phyloP scores from a whole-genome alignment of 1,140 invertebrate species.

The Aphelenchoides besseyi region DNA sequence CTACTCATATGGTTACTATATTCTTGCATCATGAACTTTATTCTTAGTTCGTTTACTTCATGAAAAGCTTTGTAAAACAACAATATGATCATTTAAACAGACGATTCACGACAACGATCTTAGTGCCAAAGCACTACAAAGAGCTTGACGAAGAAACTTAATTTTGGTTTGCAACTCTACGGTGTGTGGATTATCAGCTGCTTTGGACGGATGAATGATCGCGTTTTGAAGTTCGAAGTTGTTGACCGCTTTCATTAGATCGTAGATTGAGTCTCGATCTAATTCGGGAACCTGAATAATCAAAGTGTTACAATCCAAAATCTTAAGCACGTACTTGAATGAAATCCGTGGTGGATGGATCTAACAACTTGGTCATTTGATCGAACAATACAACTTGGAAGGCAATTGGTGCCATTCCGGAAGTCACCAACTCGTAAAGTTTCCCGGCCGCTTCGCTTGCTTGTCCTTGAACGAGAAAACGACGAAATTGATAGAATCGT shows the following conservation, averaged over 20 bases:
- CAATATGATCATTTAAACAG: too few relatives aligned
- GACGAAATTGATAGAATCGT: constrained; percentile 31
- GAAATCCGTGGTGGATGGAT: constrained; percentile 10
- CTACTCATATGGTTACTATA: too few relatives aligned
- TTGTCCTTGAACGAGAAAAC: constrained; percentile 7
- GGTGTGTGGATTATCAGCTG: not conserved
- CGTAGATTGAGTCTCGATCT: constrained; percentile 10
- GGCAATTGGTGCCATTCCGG: constrained; percentile 8
- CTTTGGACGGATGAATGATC: constrained; percentile 1
- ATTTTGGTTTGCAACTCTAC: constrained; percentile 9
- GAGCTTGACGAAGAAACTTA: not conserved
- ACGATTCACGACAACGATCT: constrained; percentile 7
- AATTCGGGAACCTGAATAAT: constrained; percentile 13
- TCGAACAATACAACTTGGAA: constrained; percentile 23
- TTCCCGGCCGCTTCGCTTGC: constrained; percentile 3
- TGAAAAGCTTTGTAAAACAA: too few relatives aligned
- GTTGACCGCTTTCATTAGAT: constrained; percentile 20
- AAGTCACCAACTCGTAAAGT: constrained; percentile 10
- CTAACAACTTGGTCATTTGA: constrained; percentile 19
- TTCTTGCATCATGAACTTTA: too few relatives aligned
- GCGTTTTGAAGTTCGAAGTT: constrained; percentile 9
- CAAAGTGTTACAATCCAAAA: not conserved
- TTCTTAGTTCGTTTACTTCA: too few relatives aligned
- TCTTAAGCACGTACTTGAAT: constrained; percentile 3
- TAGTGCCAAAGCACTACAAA: constrained; percentile 10